Percentiles rank a stretch among this genome's conserved stretches.
These are phyloP conservation scores for Mesorhabditis belari DNA, from an alignment of 2,888 invertebrate genomes.

Conservation along the genomic window DNA sequence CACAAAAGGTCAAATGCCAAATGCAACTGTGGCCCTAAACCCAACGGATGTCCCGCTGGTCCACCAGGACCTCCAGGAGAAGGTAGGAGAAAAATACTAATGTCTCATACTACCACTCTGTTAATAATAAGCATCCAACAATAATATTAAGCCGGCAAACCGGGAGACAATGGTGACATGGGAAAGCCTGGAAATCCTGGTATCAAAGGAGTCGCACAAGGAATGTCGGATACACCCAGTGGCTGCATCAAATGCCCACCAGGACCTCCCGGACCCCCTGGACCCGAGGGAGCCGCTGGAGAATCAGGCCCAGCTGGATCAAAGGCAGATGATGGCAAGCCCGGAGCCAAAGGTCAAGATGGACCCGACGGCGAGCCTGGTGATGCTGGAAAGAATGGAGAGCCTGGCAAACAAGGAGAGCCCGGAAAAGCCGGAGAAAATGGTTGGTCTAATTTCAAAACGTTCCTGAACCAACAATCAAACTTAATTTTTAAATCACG, in stretches of 20 bases:
- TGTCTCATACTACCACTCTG: no score
- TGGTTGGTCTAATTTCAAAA: not conserved
- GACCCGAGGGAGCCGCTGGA: conserved; percentile 7
- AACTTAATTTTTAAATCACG: no score
- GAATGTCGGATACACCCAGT: conserved; percentile 3
- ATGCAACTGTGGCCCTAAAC: conserved; percentile 20
- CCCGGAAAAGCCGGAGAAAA: conserved; percentile 15
- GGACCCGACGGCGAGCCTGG: conserved; percentile 21
- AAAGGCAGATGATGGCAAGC: conserved; percentile 12
- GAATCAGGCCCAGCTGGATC: conserved; percentile 4
- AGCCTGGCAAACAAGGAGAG: conserved; percentile 8
- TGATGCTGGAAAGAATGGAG: conserved; percentile 20
- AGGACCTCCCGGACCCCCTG: conserved; percentile 7
- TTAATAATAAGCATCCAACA: not conserved
- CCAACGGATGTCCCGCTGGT: conserved; percentile 27
- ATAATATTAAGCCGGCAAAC: conserved; percentile 12
- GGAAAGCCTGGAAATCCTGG: conserved; percentile 16
- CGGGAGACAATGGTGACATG: conserved; percentile 15
- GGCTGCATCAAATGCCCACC: conserved; percentile 21
- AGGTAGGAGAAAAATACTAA: no score
- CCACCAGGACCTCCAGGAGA: conserved; percentile 32
- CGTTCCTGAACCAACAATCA: no score
- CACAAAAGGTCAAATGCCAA: conserved; percentile 14
- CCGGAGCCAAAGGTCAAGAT: conserved; percentile 10
- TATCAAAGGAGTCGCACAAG: conserved; percentile 8